Percentiles rank a stretch among this genome's conserved stretches.
Evolutionary conservation across 2,888 invertebrate species (phyloP).

Genomic region (Pinctada fucata): DNA sequence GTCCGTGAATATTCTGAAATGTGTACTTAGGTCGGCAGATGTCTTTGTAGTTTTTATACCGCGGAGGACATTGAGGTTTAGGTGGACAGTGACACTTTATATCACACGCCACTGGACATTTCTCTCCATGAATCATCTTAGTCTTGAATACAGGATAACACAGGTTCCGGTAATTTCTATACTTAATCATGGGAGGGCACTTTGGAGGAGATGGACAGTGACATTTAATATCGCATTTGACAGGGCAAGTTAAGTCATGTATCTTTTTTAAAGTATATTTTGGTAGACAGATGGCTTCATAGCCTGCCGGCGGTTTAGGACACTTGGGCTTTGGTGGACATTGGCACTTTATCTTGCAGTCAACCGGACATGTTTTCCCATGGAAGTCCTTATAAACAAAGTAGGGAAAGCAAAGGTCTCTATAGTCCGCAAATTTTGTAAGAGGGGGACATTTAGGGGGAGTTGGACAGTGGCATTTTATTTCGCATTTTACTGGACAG

Average conservation of each 20-base stretch:
- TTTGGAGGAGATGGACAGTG: slow-evolving; percentile 6
- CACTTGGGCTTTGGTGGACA: slow-evolving; percentile 11
- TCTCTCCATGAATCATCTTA: background rate
- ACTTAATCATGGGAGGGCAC: background rate
- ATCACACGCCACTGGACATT: background rate
- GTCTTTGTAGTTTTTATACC: background rate
- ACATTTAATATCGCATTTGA: background rate
- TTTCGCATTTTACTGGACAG: slow-evolving; percentile 2
- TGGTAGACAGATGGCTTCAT: slow-evolving; percentile 5
- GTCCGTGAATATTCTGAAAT: slow-evolving; percentile 6
- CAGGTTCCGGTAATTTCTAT: background rate
- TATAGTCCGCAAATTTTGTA: background rate
- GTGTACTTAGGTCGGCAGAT: background rate
- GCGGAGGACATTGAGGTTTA: background rate
- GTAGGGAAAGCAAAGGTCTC: background rate
- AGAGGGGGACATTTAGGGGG: slow-evolving; percentile 3
- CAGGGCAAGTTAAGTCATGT: background rate
- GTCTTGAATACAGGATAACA: background rate
- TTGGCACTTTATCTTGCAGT: background rate
- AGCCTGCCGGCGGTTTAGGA: background rate
- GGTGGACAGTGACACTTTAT: slow-evolving; percentile 8
- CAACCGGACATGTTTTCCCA: background rate
- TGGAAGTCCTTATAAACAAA: background rate
- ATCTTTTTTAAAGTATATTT: background rate
- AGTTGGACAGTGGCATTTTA: background rate